Base-by-base conservation (phyloP, 2,113 vertebrate genomes). In the Rallus limicola region DNA sequence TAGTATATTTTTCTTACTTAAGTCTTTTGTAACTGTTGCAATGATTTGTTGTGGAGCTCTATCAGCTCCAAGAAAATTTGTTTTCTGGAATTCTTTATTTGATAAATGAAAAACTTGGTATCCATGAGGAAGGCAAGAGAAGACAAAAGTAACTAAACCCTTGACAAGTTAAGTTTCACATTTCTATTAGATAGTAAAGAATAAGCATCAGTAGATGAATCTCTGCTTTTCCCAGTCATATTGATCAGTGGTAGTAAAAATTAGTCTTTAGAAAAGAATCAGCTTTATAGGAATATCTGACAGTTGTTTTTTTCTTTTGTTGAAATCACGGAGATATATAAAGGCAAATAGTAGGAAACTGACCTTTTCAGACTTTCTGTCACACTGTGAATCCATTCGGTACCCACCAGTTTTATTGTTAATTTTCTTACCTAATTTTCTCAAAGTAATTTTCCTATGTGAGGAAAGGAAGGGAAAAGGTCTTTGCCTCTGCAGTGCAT, bases 331-430 rank as follows among this genome's bases (percentile, higher is more conserved):
- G 79, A 68, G 46, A 38, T 95, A 83, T 90, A 86, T 92, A 91
- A 96, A 91, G 64, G 91, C 80, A 95, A 95, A 72, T 67, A 90
- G 46, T 81, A 90, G 82, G 93, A 95, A 89, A 64, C 40, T 95
- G 96, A 97, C 93, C 87, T 97, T 98, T 97, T 81, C 72, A 91
- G 90, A 96, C 46, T 85, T 80, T 82, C 82, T 92, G 34, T 64
- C 83, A 94, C 58, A 60, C 89, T 96, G 70, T 83, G 89, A 97
- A 97, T 82, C 92, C 82, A 20, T 86, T 85, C 94, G 92, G 50
- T 94, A 86, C 26, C 68, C 86, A 87, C 65, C 76, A 82, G 92
- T 93, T 93, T 92, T 86, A 68, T 74, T 88, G 70, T 31, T 96
- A 71, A 88, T 95, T 93, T 95, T 95, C 88, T 94, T 38, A 38